Percentiles rank a stretch among this genome's conserved stretches.
Conservation (phyloP, 2,113 vertebrate genomes). For the Bujurquina vittata region DNA sequence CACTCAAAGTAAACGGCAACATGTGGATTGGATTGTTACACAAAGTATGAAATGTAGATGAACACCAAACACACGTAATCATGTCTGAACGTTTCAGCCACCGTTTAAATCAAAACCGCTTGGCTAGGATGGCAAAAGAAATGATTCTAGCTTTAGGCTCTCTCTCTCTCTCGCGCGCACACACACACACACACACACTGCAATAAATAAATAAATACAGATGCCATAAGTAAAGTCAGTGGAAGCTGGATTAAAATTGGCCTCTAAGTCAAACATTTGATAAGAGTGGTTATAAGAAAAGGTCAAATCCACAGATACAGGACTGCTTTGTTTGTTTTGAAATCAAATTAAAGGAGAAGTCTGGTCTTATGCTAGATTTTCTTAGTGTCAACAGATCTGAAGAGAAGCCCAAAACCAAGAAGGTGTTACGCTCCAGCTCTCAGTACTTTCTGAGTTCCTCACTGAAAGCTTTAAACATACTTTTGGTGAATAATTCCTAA, state of each 20-base stretch:
- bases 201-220: conserved; percentile 55
- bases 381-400: conserved; percentile 18
- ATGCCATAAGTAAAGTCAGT: not conserved
- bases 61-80: conserved; percentile 82
- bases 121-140: conserved; percentile 15
- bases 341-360: not conserved
- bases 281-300: conserved; percentile 10
- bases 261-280: not conserved
- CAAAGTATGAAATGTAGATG: conserved; percentile 83
- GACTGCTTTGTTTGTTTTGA: not conserved
- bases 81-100: conserved; percentile 26
- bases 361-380: not conserved
- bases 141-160: conserved; percentile 5
- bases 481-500: too few relatives aligned
- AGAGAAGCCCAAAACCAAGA: not conserved
- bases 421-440: not conserved
- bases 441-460: not conserved
- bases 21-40: conserved; percentile 85
- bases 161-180: not conserved
- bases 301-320: not conserved
- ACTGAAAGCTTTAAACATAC: not conserved
- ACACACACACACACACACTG: conserved; percentile 19
- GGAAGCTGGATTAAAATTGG: not conserved
- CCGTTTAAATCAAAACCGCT: conserved; percentile 14
- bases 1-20: conserved; percentile 81